Base-by-base conservation (phyloP, 2,888 invertebrate species). In the Mimumesa dahlbomi region DNA sequence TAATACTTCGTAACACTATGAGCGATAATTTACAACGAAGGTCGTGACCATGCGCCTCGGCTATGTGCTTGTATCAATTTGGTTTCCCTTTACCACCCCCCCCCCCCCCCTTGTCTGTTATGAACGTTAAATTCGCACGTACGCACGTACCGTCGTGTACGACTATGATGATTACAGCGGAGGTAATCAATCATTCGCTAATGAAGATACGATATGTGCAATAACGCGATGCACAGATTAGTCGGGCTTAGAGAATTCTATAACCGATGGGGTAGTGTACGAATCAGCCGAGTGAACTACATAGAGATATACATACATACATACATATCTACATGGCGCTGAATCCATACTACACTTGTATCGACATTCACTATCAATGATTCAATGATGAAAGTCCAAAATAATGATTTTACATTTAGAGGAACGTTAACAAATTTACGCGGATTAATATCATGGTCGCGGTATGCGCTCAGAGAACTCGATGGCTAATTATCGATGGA, bases 381-480 rank as follows among this genome's bases (percentile, higher is more conserved):
- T n/a, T n/a, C n/a, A n/a, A n/a, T n/a, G n/a, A n/a, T n/a, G n/a
- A n/a, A n/a, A n/a, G n/a, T n/a, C n/a, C n/a, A n/a, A n/a, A n/a
- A n/a, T n/a, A 18, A 42, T 3, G 38, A n/a, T 42, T 40, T 43
- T 25, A 57, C 45, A 31, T 65, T 69, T 52, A 3, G 13, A 46
- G 21, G 7, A 13, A 11, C 49, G 42, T 42, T 57, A 66, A 74
- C 79, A 79, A 70, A 65, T 52, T 50, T 59, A 57, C 62, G 59
- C 65, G 67, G 65, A 16, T 4, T 21, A 50, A 53, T 59, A 42
- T 21, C n/a, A 29, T 45, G 56, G 62, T 61, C 43, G 53, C 53
- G 50, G 58, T 18, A 68, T 61, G 65, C 59, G 40, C 50, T 69
- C 50, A 18, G 22, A 16, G 19, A 36, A 5, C 25, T 52, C n/a